Evolutionary conservation across 2,888 invertebrate species (phyloP).

Genomic region (Boloria selene): DNA sequence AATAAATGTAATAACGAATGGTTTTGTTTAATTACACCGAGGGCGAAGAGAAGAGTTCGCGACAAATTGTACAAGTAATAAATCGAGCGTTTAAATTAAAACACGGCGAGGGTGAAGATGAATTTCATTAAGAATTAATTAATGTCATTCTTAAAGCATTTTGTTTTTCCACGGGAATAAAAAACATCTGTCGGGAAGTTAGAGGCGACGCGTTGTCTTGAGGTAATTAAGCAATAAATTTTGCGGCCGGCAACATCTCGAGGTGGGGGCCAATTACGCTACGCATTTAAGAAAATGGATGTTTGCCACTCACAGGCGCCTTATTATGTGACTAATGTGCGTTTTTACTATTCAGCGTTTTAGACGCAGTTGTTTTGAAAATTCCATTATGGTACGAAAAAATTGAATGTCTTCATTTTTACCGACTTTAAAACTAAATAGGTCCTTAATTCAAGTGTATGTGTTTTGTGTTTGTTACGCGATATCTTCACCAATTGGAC

Average conservation of each 20-base stretch:
- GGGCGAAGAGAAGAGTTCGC: constrained; percentile 54
- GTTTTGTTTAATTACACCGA: constrained; percentile 46
- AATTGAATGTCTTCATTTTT: background rate
- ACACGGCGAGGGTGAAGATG: constrained; percentile 79
- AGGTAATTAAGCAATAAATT: constrained; percentile 84
- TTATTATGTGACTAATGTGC: constrained; percentile 44
- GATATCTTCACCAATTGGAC: too few relatives aligned
- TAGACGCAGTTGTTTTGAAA: background rate
- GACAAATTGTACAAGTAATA: constrained; percentile 81
- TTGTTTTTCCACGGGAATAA: constrained; percentile 80
- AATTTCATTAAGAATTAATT: constrained; percentile 83
- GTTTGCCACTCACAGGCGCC: constrained; percentile 56
- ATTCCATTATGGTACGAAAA: background rate
- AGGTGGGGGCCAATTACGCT: constrained; percentile 78
- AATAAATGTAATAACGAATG: constrained; percentile 76
- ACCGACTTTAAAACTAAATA: too few relatives aligned
- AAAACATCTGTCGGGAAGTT: constrained; percentile 78
- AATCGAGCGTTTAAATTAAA: constrained; percentile 80
- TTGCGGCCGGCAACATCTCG: constrained; percentile 75
- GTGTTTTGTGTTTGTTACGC: too few relatives aligned
- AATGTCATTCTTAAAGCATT: constrained; percentile 82
- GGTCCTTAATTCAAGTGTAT: too few relatives aligned
- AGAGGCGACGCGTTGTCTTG: constrained; percentile 76
- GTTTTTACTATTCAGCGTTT: background rate
- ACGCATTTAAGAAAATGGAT: constrained; percentile 77